Base-by-base conservation (phyloP, 2,888 invertebrate genomes). In the Lycocerus yunnanus region DNA sequence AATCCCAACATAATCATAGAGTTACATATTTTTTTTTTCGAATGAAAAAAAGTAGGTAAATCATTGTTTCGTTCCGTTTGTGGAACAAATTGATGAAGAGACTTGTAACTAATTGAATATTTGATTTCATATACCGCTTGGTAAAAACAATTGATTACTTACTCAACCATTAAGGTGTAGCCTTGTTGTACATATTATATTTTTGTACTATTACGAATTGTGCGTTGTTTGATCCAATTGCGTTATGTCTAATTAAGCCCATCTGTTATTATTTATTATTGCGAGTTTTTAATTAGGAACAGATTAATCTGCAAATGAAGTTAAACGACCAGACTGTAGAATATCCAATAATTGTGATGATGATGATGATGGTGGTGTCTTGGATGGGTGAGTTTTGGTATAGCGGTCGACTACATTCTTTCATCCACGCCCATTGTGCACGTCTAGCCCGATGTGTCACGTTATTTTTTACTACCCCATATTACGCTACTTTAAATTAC, bases 401-500 rank as follows among this genome's bases (percentile, higher is more conserved):
- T 70, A 73, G 75, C 73, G 69, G 68, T 68, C 73, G 73, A 71
- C 76, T 71, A 73, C 76, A 76, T 76, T 76, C 76, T 68, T 76
- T 21, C 24, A 58, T 71, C 71, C 72, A 72, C 72, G 67, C 69
- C 76, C 73, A 73, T 69, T 66, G 59, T 67, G 68, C 73, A 70
- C 43, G 73, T 70, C 76, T 67, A 70, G 27, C 67, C 70, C 65
- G 5, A 24, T 14, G 58, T 43, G 27, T 58, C 65, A 65, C 67
- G 65, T 71, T 27, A 9, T 71, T 61, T 67, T 21, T 71, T 68
- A 67, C 69, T 60, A 15, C 69, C 69, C 69, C 73, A 69, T 63
- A 69, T 60, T n/a, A n/a, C n/a, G n/a, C n/a, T 59, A 13, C 65
- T 65, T 43, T 16, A 66, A 71, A 66, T 59, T 70, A 70, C 13